Base-by-base conservation (phyloP, 2,888 invertebrate genomes). In the Dynastes hyllus region DNA sequence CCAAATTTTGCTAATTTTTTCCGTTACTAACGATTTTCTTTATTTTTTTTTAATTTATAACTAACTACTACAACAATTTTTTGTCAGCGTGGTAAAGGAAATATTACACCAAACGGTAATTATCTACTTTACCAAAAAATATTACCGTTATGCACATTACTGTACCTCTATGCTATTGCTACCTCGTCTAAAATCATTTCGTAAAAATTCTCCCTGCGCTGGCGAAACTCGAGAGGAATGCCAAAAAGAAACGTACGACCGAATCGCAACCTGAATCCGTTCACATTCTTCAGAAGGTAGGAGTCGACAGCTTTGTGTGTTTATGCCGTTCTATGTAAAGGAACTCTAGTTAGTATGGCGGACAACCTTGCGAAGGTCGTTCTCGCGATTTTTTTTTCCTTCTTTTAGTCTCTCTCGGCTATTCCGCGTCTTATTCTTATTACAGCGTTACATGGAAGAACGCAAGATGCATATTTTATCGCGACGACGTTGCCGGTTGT, bases 321-420 rank as follows among this genome's bases (percentile, higher is more conserved):
- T 16, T 22, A 16, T 55, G 55, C n/a, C 1, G 55, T n/a, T 55
- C 16, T 55, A 55, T 55, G 16, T 55, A 55, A n/a, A 22, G 55
- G 22, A 22, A 16, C 22, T 16, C 16, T 55, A 16, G 55, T n/a
- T 55, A 55, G 55, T 55, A 37, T 61, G 13, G 27, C 29, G 63
- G 32, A 63, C 63, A 63, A 63, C 63, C 63, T 63, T 63, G 63
- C 27, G 63, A 63, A 63, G 63, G 63, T 63, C 63, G 63, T 63
- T 37, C 22, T 63, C 63, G 29, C 29, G 13, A 11, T 63, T 63
- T 63, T 63, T 61, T 61, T 27, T 32, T 4, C 29, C 11, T 63
- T n/a, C 22, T 63, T 32, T 63, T 27, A 32, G 45, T 45, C 45
- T 45, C 45, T 45, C 45, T 45, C 45, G 45, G 45, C 9, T 45